These are phyloP conservation scores for Chloroceryle amazona DNA, from an alignment of 2,797 vertebrate genomes.

Conservation along the genomic window DNA sequence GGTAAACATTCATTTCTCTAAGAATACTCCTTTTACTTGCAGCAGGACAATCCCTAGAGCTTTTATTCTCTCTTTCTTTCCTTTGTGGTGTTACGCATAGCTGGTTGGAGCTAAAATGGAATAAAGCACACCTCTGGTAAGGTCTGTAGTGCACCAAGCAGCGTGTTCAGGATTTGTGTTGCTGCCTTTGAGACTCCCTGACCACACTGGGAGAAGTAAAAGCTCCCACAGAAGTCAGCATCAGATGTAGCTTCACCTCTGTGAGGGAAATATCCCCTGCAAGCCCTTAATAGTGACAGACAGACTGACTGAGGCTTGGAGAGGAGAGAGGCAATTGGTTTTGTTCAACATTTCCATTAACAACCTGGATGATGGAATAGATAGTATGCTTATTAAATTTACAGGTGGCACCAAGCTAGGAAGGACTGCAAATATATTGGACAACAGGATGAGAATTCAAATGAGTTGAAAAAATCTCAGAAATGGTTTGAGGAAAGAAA, in stretches of 20 bases:
- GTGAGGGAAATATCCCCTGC: not conserved
- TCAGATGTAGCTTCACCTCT: not conserved
- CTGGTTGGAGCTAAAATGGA: not conserved
- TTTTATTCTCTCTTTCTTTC: not conserved
- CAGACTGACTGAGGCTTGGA: not conserved
- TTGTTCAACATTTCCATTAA: not conserved
- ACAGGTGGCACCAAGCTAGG: not conserved
- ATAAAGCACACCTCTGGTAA: not conserved
- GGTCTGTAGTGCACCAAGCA: not conserved
- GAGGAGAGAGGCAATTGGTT: not conserved
- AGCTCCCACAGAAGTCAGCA: not conserved
- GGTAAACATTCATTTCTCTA: constrained; percentile 52
- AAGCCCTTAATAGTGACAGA: not conserved
- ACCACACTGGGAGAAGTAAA: not conserved
- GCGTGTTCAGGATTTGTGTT: not conserved
- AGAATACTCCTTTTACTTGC: not conserved
- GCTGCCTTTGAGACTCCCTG: not conserved
- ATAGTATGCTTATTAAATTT: not conserved
- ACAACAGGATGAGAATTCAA: constrained; percentile 13
- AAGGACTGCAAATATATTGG: constrained; percentile 4
- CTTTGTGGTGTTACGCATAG: not conserved
- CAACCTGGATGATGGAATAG: not conserved
- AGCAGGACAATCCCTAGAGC: not conserved
- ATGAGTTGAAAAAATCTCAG: not conserved
- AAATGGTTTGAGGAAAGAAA: not conserved